Conservation (phyloP, 2,113 vertebrate genomes). For the Eretmochelys imbricata region DNA sequence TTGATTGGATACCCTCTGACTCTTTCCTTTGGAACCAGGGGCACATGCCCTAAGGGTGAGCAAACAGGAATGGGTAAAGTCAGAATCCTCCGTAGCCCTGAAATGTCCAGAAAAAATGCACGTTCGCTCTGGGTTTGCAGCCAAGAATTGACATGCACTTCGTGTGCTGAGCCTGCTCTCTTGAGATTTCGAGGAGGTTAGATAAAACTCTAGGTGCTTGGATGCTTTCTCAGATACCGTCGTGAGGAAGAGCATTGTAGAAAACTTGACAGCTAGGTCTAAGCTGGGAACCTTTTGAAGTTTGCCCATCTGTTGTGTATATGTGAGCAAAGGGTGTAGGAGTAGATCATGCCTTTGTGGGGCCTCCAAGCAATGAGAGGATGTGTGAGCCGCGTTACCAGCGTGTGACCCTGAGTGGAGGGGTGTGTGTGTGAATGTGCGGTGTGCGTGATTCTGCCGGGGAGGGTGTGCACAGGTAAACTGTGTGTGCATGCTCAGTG, state of each 20-base stretch:
- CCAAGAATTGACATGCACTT: background rate
- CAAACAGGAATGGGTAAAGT: background rate
- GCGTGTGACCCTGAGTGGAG: background rate
- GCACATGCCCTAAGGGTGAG: slow-evolving; percentile 9
- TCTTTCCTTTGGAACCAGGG: background rate
- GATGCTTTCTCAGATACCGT: background rate
- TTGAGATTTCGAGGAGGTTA: background rate
- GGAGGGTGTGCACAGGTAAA: background rate
- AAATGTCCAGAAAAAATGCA: background rate
- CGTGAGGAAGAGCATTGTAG: background rate
- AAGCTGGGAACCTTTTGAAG: background rate
- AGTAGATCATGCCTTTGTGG: background rate
- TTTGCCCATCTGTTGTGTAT: background rate
- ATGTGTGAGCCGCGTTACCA: background rate
- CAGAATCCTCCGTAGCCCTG: slow-evolving; percentile 16
- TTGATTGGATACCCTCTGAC: background rate
- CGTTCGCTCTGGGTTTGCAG: background rate
- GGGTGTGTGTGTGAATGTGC: background rate
- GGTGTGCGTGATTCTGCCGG: accelerated
- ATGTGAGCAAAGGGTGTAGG: background rate
- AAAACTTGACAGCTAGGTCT: background rate
- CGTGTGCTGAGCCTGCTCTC: background rate
- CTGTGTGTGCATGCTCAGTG: accelerated
- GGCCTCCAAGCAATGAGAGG: background rate
- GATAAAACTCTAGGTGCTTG: background rate